Percentiles rank a stretch among this genome's conserved stretches.
These are phyloP conservation scores for Drosophila mercatorum DNA, from an alignment of 2,888 invertebrate genomes.

Conservation along the genomic window DNA sequence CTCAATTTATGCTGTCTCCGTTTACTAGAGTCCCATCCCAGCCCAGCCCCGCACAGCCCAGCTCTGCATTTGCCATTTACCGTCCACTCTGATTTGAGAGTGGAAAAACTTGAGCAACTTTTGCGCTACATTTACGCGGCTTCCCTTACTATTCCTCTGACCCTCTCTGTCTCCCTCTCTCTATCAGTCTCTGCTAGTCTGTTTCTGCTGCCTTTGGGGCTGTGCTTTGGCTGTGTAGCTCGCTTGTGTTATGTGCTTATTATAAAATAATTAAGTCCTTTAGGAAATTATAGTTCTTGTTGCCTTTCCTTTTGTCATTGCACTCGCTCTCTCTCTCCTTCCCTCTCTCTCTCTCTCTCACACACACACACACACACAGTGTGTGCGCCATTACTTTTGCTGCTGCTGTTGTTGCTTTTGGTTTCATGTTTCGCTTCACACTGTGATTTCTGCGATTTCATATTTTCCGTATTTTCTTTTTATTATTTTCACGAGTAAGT, in stretches of 20 bases:
- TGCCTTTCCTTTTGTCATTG: slow-evolving; percentile 46
- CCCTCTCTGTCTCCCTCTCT: not conserved
- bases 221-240: slow-evolving; percentile 25
- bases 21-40: slow-evolving; percentile 8
- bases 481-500: not conserved
- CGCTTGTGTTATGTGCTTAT: slow-evolving; percentile 76
- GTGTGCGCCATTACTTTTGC: slow-evolving; percentile 28
- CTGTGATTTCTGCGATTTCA: slow-evolving; percentile 32
- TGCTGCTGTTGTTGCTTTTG: slow-evolving; percentile 8
- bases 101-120: slow-evolving; percentile 65
- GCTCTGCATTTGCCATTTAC: not conserved
- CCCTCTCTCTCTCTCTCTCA: slow-evolving; percentile 12
- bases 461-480: slow-evolving; percentile 5
- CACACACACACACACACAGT: slow-evolving; percentile 29
- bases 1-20: slow-evolving; percentile 58
- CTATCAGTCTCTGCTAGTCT: not conserved
- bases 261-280: slow-evolving; percentile 83
- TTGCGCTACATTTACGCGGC: slow-evolving; percentile 65
- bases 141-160: slow-evolving; percentile 44
- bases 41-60: not conserved
- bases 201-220: slow-evolving; percentile 30
- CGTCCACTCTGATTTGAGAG: slow-evolving; percentile 50
- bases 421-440: slow-evolving; percentile 3
- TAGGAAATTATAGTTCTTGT: slow-evolving; percentile 79
- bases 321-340: slow-evolving; percentile 12